phyloP scores from a whole-genome alignment of 1,140 invertebrate species.

The Drosophila novamexicana region DNA sequence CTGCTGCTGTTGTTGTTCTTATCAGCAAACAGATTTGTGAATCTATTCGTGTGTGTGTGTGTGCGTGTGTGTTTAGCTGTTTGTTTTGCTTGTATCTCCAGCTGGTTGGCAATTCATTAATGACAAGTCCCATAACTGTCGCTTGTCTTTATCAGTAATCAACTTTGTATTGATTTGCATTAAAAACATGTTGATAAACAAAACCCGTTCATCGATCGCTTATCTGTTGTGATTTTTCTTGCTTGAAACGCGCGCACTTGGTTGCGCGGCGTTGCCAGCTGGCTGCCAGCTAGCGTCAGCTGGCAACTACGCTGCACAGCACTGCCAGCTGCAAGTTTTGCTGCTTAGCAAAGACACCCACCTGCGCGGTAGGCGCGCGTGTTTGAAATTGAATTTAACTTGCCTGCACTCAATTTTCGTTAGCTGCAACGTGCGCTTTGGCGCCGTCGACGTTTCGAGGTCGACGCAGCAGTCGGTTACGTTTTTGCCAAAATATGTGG shows the following conservation, averaged over 20 bases:
- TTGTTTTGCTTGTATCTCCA: constrained; percentile 16
- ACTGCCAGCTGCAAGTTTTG: neutral
- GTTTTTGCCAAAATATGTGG: constrained; percentile 40
- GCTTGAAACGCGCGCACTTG: constrained; percentile 9
- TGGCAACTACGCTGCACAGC: neutral
- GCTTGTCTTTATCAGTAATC: constrained; percentile 27
- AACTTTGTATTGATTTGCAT: constrained; percentile 35
- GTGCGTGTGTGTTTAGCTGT: neutral
- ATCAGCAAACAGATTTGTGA: constrained; percentile 43
- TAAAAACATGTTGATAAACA: constrained; percentile 2
- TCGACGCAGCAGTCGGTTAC: constrained; percentile 12
- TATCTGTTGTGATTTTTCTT: neutral
- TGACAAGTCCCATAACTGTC: constrained; percentile 18
- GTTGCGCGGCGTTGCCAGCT: constrained; percentile 7
- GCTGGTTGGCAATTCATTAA: constrained; percentile 30
- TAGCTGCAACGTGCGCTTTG: constrained; percentile 21
- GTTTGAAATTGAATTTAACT: constrained; percentile 11
- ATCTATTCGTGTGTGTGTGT: constrained; percentile 12
- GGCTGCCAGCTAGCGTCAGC: neutral
- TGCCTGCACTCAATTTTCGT: neutral
- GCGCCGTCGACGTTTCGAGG: constrained; percentile 28
- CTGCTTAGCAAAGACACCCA: constrained; percentile 19
- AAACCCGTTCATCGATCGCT: neutral
- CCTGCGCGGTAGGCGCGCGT: constrained; percentile 5
- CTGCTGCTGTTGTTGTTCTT: constrained; percentile 18